A percentile compares a stretch with the other conserved stretches of the same genome.
These are phyloP conservation scores for Egretta garzetta DNA, from an alignment of 2,113 vertebrate species.

Conservation along the genomic window DNA sequence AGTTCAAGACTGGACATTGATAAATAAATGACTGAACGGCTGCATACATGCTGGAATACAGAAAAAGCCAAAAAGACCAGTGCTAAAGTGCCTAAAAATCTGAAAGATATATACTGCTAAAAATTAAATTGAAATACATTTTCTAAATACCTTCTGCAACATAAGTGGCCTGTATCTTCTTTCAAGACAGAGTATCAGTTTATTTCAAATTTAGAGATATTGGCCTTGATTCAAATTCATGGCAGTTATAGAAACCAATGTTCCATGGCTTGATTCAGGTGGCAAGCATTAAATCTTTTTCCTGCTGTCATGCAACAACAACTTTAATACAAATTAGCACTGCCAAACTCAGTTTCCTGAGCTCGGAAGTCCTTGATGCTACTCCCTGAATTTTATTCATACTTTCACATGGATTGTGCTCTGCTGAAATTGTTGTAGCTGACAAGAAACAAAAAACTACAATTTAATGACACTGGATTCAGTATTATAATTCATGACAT, in stretches of 20 bases:
- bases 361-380: constrained; percentile 82
- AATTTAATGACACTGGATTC: constrained; percentile 71
- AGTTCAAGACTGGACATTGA: constrained; percentile 38
- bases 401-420: constrained; percentile 70
- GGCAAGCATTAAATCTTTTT: constrained; percentile 89
- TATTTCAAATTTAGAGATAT: constrained; percentile 88
- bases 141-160: constrained; percentile 77
- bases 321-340: constrained; percentile 88
- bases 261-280: constrained; percentile 85
- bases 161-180: constrained; percentile 79
- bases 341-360: constrained; percentile 83
- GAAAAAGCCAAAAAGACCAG: constrained; percentile 26
- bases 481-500: constrained; percentile 62
- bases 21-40: constrained; percentile 65
- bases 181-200: constrained; percentile 83
- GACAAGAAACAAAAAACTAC: constrained; percentile 72
- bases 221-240: constrained; percentile 87
- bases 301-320: constrained; percentile 88
- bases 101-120: constrained; percentile 67
- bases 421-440: constrained; percentile 70
- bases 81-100: constrained; percentile 42
- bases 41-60: constrained; percentile 30
- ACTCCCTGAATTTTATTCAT: constrained; percentile 81
- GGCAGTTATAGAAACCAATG: constrained; percentile 86
- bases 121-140: constrained; percentile 81